Base-by-base conservation (phyloP, 2,113 vertebrate species). In the Picathartes gymnocephalus region DNA sequence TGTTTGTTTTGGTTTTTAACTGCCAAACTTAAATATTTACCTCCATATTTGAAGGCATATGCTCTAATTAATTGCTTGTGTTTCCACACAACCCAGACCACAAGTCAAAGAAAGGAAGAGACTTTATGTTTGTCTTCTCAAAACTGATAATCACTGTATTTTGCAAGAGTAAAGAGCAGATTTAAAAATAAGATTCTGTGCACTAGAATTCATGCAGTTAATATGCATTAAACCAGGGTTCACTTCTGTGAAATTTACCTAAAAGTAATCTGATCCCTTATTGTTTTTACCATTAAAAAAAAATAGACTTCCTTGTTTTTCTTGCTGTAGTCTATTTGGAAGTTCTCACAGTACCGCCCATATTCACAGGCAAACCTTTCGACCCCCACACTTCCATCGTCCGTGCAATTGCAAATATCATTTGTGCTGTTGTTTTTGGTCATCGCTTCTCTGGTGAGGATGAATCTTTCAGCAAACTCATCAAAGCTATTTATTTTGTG, bases 391-490 rank as follows among this genome's bases (percentile, higher is more conserved):
- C 40, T 5, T 51, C 10, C 39, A 73, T 95, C 1, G 78, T 92
- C 78, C 61, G 2, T 16, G 71, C 96, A 40, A 65, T 87, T 1
- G 93, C 95, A 47, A 98, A 97, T 39, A 94, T 97, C 15, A 98
- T 91, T 15, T 95, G 83, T 56, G 76, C 69, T 57, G 94, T 97
- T 15, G 82, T 96, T 76, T 97, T 98, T 0, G 95, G 97, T 22
- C 90, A 84, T 57, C 72, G 65, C 68, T 97, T 97, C 71, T 78
- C 96, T 77, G 94, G 45, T 0, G 79, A 97, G 57, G 97, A 97
- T 22, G 78, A 95, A 54, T 92, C 96, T 88, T 97, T 98, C 89
- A 58, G 84, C 53, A 92, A 96, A 45, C 77, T 98, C 86, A 96
- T 94, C 77, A 94, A 95, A 95, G 89, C 96, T 58, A 77, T 94